A percentile compares a stretch with the other conserved stretches of the same genome.
Evolutionary conservation across 2,888 invertebrate species (phyloP).

Genomic region (Amiota minor): DNA sequence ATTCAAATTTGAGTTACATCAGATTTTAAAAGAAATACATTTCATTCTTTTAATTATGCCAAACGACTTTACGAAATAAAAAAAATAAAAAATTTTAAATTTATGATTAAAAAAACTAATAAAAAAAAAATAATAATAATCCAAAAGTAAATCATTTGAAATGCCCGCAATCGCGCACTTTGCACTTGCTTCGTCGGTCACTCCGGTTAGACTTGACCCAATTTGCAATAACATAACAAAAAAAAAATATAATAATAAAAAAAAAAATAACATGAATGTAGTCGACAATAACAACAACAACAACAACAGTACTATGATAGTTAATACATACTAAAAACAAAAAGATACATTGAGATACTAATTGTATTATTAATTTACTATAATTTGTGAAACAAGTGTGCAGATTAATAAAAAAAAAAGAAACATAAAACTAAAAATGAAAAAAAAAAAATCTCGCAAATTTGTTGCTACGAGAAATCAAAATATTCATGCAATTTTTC

Average conservation of each 20-base stretch:
- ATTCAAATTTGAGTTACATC: too few relatives aligned
- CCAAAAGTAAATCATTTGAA: conserved; percentile 8
- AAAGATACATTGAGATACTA: too few relatives aligned
- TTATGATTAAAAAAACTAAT: conserved; percentile 32
- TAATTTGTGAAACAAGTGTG: too few relatives aligned
- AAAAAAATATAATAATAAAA: conserved; percentile 1
- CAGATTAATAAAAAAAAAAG: too few relatives aligned
- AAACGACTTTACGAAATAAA: too few relatives aligned
- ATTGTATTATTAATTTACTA: too few relatives aligned
- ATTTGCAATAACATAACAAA: conserved; percentile 46
- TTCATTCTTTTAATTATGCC: too few relatives aligned
- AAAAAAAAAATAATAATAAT: conserved; percentile 14
- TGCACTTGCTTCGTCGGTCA: neutral
- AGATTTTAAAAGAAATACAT: too few relatives aligned
- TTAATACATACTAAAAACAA: too few relatives aligned
- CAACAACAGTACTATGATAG: neutral
- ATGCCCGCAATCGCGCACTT: neutral
- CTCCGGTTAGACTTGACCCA: conserved; percentile 61
- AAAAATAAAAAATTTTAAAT: conserved; percentile 14
- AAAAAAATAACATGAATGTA: neutral
- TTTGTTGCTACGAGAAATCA: conserved; percentile 14
- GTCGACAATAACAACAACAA: conserved; percentile 18
- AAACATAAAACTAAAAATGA: too few relatives aligned
- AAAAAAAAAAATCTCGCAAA: too few relatives aligned
- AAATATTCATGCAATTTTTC: conserved; percentile 15